Percentiles rank a stretch among this genome's conserved stretches.
Evolutionary conservation across 2,797 vertebrate species (phyloP).

Genomic region (Gallinago nigripennis): DNA sequence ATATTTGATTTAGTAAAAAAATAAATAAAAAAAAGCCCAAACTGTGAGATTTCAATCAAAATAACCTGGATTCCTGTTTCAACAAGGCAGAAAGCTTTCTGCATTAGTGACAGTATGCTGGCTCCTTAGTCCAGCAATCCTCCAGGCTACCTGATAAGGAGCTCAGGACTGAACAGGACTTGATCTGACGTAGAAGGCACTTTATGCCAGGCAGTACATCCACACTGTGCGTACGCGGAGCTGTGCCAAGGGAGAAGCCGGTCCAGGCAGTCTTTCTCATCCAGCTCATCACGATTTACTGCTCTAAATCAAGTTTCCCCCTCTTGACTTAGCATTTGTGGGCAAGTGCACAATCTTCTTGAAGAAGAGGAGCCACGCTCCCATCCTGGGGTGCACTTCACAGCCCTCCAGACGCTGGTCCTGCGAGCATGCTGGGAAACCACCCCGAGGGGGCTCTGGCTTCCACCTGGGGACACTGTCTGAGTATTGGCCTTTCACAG

Average conservation of each 20-base stretch:
- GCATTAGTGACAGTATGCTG: background rate
- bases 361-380: background rate
- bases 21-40: background rate
- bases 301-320: background rate
- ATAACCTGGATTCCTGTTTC: background rate
- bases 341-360: background rate
- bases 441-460: rapidly evolving
- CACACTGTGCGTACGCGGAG: background rate
- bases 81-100: background rate
- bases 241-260: background rate
- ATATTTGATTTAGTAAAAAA: background rate
- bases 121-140: background rate
- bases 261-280: background rate
- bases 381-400: background rate
- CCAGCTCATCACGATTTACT: background rate
- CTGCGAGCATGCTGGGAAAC: background rate
- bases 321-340: background rate
- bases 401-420: background rate
- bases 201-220: background rate
- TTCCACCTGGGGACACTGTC: background rate
- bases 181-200: background rate
- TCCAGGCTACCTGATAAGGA: rapidly evolving
- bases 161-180: background rate
- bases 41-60: background rate
- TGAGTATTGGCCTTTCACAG: background rate